phyloP scores from a whole-genome alignment of 2,888 invertebrate species.

The Melieria crassipennis region DNA sequence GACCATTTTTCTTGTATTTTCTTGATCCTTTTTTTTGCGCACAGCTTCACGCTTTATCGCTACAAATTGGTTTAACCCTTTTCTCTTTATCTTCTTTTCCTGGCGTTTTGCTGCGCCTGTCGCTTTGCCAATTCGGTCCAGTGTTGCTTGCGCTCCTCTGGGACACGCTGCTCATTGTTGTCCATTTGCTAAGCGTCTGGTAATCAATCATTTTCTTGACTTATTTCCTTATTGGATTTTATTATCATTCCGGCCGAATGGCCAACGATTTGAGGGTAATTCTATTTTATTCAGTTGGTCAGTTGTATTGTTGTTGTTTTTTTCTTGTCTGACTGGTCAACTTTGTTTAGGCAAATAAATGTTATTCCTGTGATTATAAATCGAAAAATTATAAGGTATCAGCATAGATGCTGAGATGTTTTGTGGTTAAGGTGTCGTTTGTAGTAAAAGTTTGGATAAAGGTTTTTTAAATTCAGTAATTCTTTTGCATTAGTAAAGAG shows the following conservation, averaged over 20 bases:
- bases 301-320: constrained; percentile 12
- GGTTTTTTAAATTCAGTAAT: too few species aligned
- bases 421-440: too few species aligned
- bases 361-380: constrained; percentile 56
- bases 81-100: constrained; percentile 48
- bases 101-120: constrained; percentile 37
- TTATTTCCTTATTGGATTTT: constrained; percentile 40
- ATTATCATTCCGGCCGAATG: neutral
- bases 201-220: constrained; percentile 58
- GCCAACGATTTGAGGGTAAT: constrained; percentile 4
- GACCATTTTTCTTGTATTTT: constrained; percentile 20
- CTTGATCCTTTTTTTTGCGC: constrained; percentile 1
- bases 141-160: constrained; percentile 34
- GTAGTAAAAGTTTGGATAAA: too few species aligned
- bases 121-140: constrained; percentile 21
- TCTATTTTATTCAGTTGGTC: constrained; percentile 42
- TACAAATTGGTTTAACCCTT: constrained; percentile 52
- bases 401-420: too few species aligned
- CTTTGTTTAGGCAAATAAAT: constrained; percentile 50
- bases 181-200: constrained; percentile 43
- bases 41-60: constrained; percentile 52
- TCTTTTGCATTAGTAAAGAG: too few species aligned
- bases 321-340: constrained; percentile 34
- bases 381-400: constrained; percentile 60
- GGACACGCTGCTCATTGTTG: constrained; percentile 33